phyloP scores from a whole-genome alignment of 1,140 invertebrate species.

The Aphaenogaster ashmeadi region DNA sequence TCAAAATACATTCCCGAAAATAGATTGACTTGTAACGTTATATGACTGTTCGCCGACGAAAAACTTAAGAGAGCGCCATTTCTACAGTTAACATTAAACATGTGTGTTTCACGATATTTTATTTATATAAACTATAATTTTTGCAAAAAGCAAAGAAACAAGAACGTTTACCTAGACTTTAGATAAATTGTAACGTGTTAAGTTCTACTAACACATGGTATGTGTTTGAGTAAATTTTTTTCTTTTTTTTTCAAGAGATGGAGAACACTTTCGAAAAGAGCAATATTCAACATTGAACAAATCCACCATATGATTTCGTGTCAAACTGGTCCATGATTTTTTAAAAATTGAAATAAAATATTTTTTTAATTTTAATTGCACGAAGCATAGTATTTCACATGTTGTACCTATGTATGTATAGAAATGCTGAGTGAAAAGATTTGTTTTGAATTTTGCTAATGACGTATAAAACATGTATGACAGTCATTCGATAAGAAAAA shows the following conservation, averaged over 20 bases:
- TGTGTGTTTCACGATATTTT: conserved; percentile 51
- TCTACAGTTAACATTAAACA: conserved; percentile 58
- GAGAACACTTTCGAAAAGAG: background rate
- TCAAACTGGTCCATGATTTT: background rate
- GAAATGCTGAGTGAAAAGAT: conserved; percentile 60
- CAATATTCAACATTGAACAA: background rate
- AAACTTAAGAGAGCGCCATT: conserved; percentile 65
- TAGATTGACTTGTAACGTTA: conserved; percentile 61
- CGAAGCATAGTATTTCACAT: conserved; percentile 33
- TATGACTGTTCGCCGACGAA: conserved; percentile 56
- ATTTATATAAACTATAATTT: conserved; percentile 52
- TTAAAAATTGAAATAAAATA: conserved; percentile 16
- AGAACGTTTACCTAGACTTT: conserved; percentile 45
- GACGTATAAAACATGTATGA: conserved; percentile 33
- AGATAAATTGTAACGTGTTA: conserved; percentile 33
- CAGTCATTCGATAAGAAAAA: conserved; percentile 30
- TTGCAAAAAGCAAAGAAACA: conserved; percentile 21
- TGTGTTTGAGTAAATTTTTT: conserved; percentile 46
- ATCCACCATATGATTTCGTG: background rate
- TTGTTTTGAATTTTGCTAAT: conserved; percentile 59
- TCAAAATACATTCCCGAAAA: conserved; percentile 80
- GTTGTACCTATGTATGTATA: conserved; percentile 61
- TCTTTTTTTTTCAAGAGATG: background rate
- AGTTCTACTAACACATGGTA: conserved; percentile 29
- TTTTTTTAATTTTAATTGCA: conserved; percentile 43